These are phyloP conservation scores for Dicaeum eximium DNA, from an alignment of 2,113 vertebrate genomes.

Conservation along the genomic window DNA sequence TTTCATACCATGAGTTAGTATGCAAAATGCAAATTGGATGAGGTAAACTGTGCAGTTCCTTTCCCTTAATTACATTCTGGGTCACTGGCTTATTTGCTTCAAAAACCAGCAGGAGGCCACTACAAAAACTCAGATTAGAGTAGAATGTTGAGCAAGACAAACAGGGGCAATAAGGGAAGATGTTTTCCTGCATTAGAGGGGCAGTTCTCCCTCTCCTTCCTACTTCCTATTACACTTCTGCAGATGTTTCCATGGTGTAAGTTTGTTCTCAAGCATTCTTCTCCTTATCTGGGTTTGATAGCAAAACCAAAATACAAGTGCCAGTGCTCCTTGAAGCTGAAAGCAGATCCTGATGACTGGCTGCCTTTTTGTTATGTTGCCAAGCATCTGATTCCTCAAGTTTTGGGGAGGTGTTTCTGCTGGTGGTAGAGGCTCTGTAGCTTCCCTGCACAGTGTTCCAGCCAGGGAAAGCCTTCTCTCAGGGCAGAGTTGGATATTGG, in stretches of 20 bases:
- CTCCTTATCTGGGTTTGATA: not conserved
- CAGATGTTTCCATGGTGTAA: not conserved
- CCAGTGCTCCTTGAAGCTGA: not conserved
- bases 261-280: not conserved
- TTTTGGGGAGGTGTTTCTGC: not conserved
- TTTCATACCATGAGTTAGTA: not conserved
- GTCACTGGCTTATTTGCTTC: not conserved
- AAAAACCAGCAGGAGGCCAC: not conserved
- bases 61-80: slow-evolving; percentile 1
- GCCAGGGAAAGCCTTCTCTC: not conserved
- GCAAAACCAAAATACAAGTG: not conserved
- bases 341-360: not conserved
- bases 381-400: not conserved
- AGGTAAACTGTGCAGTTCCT: not conserved
- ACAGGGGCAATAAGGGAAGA: not conserved
- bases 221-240: not conserved
- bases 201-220: not conserved
- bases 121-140: not conserved
- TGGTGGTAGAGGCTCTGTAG: not conserved
- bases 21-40: slow-evolving; percentile 11
- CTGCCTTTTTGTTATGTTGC: not conserved
- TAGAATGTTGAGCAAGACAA: not conserved
- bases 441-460: not conserved
- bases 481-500: not conserved
- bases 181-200: not conserved